Evolutionary conservation across 2,113 vertebrate species (phyloP).

Genomic region (Alaudala cheleensis): DNA sequence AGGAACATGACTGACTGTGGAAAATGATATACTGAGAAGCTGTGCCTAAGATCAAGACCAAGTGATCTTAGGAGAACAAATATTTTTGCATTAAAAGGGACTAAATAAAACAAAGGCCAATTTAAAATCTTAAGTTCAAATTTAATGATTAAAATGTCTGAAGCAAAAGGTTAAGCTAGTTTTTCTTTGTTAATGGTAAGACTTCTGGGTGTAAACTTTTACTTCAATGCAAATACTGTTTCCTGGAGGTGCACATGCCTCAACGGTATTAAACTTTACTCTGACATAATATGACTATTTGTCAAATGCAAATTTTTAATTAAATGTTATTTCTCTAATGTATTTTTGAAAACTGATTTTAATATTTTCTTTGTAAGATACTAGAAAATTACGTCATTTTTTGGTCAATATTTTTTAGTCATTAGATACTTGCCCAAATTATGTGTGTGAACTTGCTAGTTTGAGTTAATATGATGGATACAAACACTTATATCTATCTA

Average conservation of each 20-base stretch:
- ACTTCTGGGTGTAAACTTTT: neutral
- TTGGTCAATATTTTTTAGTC: neutral
- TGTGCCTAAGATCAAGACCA: neutral
- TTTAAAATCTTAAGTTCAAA: neutral
- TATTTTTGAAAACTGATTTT: neutral
- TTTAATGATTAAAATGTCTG: slow-evolving; percentile 19
- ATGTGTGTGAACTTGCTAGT: neutral
- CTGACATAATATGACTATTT: neutral
- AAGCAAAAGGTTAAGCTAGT: slow-evolving; percentile 3
- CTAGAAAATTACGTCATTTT: neutral
- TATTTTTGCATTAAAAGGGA: neutral
- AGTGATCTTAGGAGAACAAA: neutral
- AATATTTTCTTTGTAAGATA: neutral
- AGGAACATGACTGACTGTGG: neutral
- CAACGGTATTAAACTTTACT: neutral
- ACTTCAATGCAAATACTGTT: neutral
- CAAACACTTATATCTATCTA: neutral
- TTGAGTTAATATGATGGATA: neutral
- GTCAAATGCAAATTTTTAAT: neutral
- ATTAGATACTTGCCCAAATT: neutral
- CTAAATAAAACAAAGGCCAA: neutral
- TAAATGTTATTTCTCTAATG: neutral
- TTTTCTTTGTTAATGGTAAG: neutral
- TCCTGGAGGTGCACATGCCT: neutral
- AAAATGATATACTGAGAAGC: neutral